phyloP scores from a whole-genome alignment of 92 coral and sea anemone species.

The Phymanthus crucifer region DNA sequence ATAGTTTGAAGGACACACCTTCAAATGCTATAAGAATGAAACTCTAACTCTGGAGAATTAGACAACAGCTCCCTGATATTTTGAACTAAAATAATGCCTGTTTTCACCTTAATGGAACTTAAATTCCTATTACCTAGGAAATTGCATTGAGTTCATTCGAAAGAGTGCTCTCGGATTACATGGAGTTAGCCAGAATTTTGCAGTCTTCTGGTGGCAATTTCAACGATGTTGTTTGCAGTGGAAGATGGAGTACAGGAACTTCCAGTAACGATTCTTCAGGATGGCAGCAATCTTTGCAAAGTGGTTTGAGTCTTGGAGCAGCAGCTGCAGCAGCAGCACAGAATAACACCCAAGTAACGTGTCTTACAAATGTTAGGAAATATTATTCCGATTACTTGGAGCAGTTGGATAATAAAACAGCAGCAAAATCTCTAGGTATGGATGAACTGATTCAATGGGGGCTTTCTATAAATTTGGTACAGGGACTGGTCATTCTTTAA shows the following conservation, averaged over 20 bases:
- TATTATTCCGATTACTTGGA: conserved; percentile 20
- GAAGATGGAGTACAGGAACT: conserved; percentile 4
- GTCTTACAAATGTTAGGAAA: background rate
- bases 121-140: conserved; percentile 22
- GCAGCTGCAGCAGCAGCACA: background rate
- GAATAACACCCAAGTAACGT: background rate
- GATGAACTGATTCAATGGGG: background rate
- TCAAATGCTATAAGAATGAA: no score
- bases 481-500: no score
- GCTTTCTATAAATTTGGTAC: no score
- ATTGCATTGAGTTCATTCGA: conserved; percentile 47
- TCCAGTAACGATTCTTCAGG: background rate
- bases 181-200: background rate
- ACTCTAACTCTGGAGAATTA: no score
- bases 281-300: background rate
- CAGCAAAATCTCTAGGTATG: conserved; percentile 4
- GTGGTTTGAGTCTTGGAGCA: background rate
- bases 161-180: conserved; percentile 44
- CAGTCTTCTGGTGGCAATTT: background rate
- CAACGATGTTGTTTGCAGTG: conserved; percentile 19
- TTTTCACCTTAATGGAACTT: background rate
- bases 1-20: no score
- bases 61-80: no score
- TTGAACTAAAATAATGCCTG: no score
- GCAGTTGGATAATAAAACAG: conserved; percentile 21